phyloP scores from a whole-genome alignment of 1,140 invertebrate species.

The Bombus breviceps region DNA sequence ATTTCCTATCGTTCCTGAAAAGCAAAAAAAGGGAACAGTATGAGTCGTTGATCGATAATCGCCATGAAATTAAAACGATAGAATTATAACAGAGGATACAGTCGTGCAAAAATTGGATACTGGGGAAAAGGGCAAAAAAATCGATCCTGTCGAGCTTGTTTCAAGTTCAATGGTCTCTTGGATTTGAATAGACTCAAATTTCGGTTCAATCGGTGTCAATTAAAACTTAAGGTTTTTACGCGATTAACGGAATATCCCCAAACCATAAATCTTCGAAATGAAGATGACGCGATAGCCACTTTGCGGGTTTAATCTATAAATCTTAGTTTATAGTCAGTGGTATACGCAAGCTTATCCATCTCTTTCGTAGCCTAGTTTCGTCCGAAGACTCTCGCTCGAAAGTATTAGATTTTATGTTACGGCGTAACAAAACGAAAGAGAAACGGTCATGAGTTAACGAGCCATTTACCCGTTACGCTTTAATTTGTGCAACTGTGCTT shows the following conservation, averaged over 20 bases:
- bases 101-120: not conserved
- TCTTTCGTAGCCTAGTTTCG: not conserved
- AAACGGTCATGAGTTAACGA: constrained; percentile 49
- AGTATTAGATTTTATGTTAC: not conserved
- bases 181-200: not conserved
- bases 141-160: not conserved
- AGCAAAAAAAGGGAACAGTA: not conserved
- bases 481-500: constrained; percentile 55
- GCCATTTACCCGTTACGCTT: constrained; percentile 58
- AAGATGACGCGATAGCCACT: not conserved
- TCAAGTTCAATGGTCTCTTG: not conserved
- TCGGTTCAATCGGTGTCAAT: not conserved
- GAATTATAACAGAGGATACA: not conserved
- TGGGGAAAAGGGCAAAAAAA: not conserved
- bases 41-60: constrained; percentile 2
- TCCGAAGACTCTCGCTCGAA: not conserved
- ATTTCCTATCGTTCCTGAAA: constrained; percentile 46
- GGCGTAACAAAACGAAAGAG: not conserved
- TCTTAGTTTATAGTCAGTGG: no score
- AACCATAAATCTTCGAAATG: not conserved
- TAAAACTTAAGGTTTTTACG: not conserved
- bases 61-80: constrained; percentile 19
- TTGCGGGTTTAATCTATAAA: not conserved
- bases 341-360: not conserved
- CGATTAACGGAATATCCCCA: not conserved